Percentiles rank a stretch among this genome's conserved stretches.
Evolutionary conservation across 2,113 vertebrate genomes (phyloP).

Genomic region (Anhinga anhinga): DNA sequence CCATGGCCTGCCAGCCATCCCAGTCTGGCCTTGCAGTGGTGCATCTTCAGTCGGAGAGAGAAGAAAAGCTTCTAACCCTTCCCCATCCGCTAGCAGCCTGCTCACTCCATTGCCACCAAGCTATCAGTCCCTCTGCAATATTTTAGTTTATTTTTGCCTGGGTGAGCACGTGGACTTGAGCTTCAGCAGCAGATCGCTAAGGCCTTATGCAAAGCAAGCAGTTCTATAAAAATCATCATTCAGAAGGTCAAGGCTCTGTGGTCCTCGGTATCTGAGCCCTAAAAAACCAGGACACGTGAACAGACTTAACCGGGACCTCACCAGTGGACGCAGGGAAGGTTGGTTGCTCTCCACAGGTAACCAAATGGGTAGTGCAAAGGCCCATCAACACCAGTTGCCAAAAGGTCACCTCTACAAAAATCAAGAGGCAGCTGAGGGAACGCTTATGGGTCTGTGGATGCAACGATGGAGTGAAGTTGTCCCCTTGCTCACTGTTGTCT

Average conservation of each 20-base stretch:
- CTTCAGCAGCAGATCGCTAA: background rate
- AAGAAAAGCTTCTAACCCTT: background rate
- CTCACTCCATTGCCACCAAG: background rate
- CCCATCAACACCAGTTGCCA: too few species aligned
- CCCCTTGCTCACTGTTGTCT: background rate
- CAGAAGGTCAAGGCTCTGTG: background rate
- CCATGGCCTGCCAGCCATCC: background rate
- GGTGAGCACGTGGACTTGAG: background rate
- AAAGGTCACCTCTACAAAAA: background rate
- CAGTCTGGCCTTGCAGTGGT: background rate
- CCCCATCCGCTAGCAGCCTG: background rate
- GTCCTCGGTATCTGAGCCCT: background rate
- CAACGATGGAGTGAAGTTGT: background rate
- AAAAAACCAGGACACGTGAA: fast-evolving
- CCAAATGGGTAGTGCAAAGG: background rate
- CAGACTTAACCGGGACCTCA: background rate
- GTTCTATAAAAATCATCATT: background rate
- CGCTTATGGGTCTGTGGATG: background rate
- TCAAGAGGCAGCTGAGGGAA: background rate
- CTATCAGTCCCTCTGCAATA: background rate
- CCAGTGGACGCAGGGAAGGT: background rate
- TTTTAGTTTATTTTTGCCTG: background rate
- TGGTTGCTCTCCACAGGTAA: background rate
- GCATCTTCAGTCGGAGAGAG: background rate
- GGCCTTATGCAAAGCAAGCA: background rate